Evolutionary conservation across 2,797 vertebrate genomes (phyloP).

Genomic region (Passerculus sandwichensis): DNA sequence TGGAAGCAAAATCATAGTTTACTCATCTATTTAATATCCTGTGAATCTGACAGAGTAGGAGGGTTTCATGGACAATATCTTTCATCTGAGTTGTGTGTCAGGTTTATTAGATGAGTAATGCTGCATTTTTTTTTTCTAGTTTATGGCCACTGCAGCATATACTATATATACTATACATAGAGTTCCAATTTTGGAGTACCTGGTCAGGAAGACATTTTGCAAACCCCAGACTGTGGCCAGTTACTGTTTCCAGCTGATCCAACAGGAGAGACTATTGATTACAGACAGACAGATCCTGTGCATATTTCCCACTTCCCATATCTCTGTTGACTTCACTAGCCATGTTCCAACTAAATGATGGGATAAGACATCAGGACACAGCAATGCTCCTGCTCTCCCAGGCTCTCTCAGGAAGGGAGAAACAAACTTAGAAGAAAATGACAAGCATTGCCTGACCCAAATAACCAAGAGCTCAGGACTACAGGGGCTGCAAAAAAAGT

Average conservation of each 20-base stretch:
- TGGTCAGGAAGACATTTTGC: background rate
- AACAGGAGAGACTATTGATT: rapidly evolving
- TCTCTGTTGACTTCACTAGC: background rate
- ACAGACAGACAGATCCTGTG: background rate
- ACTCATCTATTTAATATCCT: background rate
- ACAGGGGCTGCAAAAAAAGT: background rate
- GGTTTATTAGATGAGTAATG: background rate
- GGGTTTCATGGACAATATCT: background rate
- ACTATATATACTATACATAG: background rate
- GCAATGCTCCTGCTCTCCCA: background rate
- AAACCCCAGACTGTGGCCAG: background rate
- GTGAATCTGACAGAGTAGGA: background rate
- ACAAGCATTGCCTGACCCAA: background rate
- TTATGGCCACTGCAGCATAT: background rate
- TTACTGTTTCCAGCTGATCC: background rate
- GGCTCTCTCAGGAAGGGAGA: background rate
- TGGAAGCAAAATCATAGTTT: background rate
- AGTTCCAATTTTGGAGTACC: background rate
- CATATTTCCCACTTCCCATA: background rate
- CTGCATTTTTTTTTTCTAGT: background rate
- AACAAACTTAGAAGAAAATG: background rate
- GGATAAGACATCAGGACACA: background rate
- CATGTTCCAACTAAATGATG: background rate
- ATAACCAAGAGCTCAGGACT: background rate
- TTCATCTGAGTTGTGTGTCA: background rate